Percentiles rank a stretch among this genome's conserved stretches.
Conservation (phyloP, 1,140 invertebrate genomes). For the Drosophila grimshawi region DNA sequence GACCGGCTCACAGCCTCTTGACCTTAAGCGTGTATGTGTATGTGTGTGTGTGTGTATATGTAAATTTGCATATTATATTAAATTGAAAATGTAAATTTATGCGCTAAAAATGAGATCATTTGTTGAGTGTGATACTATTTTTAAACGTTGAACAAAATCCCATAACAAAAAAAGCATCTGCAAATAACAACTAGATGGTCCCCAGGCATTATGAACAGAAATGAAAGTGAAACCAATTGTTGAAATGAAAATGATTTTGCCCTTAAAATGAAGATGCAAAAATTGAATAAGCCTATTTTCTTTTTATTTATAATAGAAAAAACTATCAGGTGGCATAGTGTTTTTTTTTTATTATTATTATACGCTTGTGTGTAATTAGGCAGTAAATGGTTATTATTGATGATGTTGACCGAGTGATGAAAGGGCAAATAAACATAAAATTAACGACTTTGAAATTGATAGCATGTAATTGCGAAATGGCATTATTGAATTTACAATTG, state of each 20-base stretch:
- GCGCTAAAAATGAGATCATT: constrained; percentile 69
- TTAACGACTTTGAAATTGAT: constrained; percentile 7
- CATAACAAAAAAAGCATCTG: constrained; percentile 38
- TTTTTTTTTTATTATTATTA: neutral
- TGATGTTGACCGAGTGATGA: neutral
- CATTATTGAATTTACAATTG: constrained; percentile 1
- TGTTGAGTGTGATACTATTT: constrained; percentile 52
- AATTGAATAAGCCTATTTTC: neutral
- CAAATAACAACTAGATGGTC: constrained; percentile 15
- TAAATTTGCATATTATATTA: constrained; percentile 65
- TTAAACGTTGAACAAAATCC: constrained; percentile 41
- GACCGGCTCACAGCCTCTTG: constrained; percentile 49
- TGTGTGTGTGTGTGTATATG: constrained; percentile 50
- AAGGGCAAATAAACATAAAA: constrained; percentile 11
- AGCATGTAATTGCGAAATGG: constrained; percentile 1
- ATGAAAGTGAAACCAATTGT: constrained; percentile 34
- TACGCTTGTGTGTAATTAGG: constrained; percentile 1
- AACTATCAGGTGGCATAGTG: neutral
- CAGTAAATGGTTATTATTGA: constrained; percentile 22
- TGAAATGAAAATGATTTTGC: neutral
- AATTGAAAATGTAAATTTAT: constrained; percentile 45
- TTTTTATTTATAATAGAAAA: neutral
- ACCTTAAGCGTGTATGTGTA: constrained; percentile 57
- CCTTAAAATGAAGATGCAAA: constrained; percentile 10
- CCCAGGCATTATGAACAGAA: constrained; percentile 3